Conservation (phyloP, 2,888 invertebrate species). For the Drosophila algonquin region DNA sequence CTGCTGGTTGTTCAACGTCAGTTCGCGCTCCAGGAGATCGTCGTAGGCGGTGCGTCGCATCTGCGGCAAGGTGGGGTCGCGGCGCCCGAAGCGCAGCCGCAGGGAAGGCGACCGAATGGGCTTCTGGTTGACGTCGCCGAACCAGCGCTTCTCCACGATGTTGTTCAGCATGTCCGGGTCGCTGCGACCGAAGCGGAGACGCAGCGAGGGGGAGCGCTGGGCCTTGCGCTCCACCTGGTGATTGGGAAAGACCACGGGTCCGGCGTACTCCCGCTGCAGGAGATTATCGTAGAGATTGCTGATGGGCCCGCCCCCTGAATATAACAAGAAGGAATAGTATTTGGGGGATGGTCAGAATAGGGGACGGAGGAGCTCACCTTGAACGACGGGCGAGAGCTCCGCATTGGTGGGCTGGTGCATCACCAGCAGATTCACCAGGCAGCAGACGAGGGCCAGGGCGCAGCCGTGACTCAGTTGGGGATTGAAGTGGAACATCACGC, state of each 20-base stretch:
- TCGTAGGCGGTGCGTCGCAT: constrained; percentile 73
- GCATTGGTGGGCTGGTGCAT: constrained; percentile 58
- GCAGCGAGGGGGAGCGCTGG: constrained; percentile 90
- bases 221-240: constrained; percentile 90
- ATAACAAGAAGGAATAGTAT: neutral
- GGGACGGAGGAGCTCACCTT: constrained; percentile 23
- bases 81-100: constrained; percentile 90
- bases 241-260: constrained; percentile 84
- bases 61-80: constrained; percentile 87
- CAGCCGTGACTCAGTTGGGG: constrained; percentile 56
- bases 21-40: constrained; percentile 66
- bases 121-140: constrained; percentile 87
- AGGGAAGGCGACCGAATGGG: constrained; percentile 90
- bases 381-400: constrained; percentile 51
- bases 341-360: no score
- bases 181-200: constrained; percentile 91
- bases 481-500: constrained; percentile 56
- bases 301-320: constrained; percentile 64
- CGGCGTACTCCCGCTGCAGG: constrained; percentile 83
- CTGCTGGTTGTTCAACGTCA: constrained; percentile 61
- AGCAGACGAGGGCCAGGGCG: constrained; percentile 49
- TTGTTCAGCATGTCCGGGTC: constrained; percentile 85
- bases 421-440: constrained; percentile 43
- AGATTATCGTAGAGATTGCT: constrained; percentile 82
- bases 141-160: constrained; percentile 82